A percentile compares a stretch with the other conserved stretches of the same genome.
Conservation (phyloP, 2,888 invertebrate genomes). For the Venustoraphidia nigricollis region DNA sequence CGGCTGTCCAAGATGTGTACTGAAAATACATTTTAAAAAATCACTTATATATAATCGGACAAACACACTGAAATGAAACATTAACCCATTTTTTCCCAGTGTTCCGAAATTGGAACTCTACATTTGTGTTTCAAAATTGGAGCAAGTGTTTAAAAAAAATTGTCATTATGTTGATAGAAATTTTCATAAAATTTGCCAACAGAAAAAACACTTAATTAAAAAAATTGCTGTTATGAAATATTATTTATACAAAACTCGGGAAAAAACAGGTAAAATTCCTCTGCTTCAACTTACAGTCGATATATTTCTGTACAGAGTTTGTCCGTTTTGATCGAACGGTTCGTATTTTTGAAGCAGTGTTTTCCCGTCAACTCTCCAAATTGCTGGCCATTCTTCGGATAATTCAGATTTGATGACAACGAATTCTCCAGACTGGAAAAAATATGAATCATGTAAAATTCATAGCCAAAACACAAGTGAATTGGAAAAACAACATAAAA, state of each 20-base stretch:
- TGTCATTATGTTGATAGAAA: no score
- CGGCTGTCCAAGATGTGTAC: conserved; percentile 76
- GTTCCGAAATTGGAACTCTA: no score
- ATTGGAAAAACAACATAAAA: no score
- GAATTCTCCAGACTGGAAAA: conserved; percentile 71
- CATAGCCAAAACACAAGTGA: background rate
- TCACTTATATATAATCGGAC: background rate
- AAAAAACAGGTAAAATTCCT: no score
- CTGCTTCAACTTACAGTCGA: conserved; percentile 50
- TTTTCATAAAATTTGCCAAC: no score
- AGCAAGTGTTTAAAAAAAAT: no score
- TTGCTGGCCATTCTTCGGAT: conserved; percentile 65
- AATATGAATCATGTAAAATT: conserved; percentile 6
- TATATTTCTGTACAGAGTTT: conserved; percentile 70
- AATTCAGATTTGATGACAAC: conserved; percentile 73
- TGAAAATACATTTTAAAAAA: conserved; percentile 24
- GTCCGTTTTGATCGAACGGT: conserved; percentile 67
- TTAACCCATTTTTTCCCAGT: no score
- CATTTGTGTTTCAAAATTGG: no score
- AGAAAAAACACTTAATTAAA: no score
- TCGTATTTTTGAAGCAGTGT: conserved; percentile 69
- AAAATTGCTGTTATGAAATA: no score
- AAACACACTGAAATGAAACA: background rate
- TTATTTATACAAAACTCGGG: no score
- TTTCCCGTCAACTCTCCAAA: conserved; percentile 85